Conservation (phyloP, 2,113 vertebrate species). For the Macaca mulatta region DNA sequence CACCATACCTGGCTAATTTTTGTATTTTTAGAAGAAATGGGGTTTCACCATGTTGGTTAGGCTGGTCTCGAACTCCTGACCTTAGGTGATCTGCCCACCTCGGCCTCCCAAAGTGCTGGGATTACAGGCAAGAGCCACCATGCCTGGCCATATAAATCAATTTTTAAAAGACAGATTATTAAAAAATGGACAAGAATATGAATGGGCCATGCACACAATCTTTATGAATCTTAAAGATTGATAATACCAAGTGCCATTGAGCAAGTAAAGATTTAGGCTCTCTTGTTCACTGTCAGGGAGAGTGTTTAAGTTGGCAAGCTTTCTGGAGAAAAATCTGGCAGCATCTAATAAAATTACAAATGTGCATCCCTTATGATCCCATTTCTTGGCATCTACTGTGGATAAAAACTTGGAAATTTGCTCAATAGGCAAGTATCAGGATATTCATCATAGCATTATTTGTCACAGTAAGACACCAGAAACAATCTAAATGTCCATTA, state of each 20-base stretch:
- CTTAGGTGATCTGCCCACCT: too few species aligned
- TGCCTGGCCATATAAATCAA: neutral
- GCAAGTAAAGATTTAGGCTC: neutral
- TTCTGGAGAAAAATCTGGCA: constrained; percentile 22
- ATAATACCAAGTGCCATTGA: neutral
- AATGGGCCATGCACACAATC: neutral
- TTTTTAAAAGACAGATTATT: neutral
- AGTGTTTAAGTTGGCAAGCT: neutral
- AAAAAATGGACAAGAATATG: neutral
- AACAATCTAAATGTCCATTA: neutral
- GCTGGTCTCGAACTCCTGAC: too few species aligned
- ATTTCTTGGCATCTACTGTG: neutral
- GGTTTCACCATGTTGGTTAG: too few species aligned
- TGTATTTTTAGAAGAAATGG: too few species aligned
- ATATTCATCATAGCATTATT: neutral
- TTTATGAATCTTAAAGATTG: neutral
- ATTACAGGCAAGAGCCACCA: too few species aligned
- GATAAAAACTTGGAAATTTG: constrained; percentile 30
- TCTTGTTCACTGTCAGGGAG: constrained; percentile 6
- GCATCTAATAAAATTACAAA: constrained; percentile 37
- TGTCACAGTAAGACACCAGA: neutral
- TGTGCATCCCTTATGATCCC: neutral
- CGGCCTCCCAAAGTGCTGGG: too few species aligned
- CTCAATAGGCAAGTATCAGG: neutral
- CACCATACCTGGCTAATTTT: too few species aligned